Percentiles rank a stretch among this genome's conserved stretches.
Conservation (phyloP, 1,140 invertebrate genomes). For the Plectus sambesii region DNA sequence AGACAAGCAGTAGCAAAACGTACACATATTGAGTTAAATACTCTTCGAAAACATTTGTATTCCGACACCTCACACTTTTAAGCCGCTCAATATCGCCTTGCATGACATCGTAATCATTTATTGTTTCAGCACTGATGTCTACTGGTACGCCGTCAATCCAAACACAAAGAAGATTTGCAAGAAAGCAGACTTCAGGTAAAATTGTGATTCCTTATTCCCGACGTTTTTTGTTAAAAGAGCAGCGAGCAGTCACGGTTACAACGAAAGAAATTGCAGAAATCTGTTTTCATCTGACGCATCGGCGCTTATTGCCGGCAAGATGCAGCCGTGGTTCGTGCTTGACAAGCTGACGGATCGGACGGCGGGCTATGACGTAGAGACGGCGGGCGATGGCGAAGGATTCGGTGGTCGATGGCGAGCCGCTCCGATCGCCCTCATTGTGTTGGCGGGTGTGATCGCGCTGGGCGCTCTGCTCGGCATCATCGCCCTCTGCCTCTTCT, state of each 20-base stretch:
- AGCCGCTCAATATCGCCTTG: too few relatives aligned
- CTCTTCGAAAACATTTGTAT: too few relatives aligned
- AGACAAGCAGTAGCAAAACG: too few relatives aligned
- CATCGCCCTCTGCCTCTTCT: constrained; percentile 24
- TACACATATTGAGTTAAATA: too few relatives aligned
- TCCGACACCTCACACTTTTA: too few relatives aligned
- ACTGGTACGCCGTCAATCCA: constrained; percentile 39
- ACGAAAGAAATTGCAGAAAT: constrained; percentile 35
- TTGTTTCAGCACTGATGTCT: constrained; percentile 25
- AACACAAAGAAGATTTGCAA: constrained; percentile 33
- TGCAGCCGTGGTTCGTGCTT: constrained; percentile 35
- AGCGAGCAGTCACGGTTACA: too few relatives aligned
- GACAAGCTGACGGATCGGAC: constrained; percentile 23
- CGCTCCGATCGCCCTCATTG: constrained; percentile 18
- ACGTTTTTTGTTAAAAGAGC: constrained; percentile 9
- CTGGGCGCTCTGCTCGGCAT: constrained; percentile 28
- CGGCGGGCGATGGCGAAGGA: constrained; percentile 11
- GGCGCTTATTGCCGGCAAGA: constrained; percentile 31
- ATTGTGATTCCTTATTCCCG: not conserved
- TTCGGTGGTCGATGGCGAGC: constrained; percentile 19
- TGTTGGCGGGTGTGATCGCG: constrained; percentile 18
- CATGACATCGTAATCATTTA: too few relatives aligned
- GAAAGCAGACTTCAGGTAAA: constrained; percentile 37
- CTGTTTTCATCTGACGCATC: constrained; percentile 27
- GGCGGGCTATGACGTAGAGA: constrained; percentile 7